Percentiles rank a stretch among this genome's conserved stretches.
Evolutionary conservation across 2,113 vertebrate genomes (phyloP).

Genomic region (Crotalus tigris): DNA sequence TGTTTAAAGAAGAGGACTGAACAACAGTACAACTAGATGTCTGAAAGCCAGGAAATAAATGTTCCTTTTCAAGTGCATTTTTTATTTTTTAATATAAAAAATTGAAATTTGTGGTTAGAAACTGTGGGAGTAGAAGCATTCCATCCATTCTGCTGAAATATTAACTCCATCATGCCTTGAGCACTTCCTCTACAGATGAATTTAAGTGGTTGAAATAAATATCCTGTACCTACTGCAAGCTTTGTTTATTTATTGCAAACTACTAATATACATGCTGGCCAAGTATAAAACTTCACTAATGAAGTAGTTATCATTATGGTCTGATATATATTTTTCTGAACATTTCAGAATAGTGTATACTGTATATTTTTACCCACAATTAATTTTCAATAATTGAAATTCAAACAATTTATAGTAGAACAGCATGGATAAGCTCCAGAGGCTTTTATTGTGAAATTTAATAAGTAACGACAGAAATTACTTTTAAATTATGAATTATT

Average conservation of each 20-base stretch:
- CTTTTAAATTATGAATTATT: neutral
- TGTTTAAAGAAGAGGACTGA: neutral
- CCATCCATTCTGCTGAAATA: neutral
- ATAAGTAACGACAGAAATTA: neutral
- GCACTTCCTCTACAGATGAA: neutral
- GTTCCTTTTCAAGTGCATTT: neutral
- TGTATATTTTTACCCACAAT: neutral
- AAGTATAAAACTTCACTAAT: neutral
- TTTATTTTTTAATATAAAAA: neutral
- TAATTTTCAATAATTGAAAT: neutral
- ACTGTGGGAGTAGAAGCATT: neutral
- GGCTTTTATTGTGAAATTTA: neutral
- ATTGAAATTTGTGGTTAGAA: neutral
- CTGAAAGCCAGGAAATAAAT: neutral
- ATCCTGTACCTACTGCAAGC: neutral
- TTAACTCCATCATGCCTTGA: neutral
- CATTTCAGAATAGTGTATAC: neutral
- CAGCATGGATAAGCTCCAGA: neutral
- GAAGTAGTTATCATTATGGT: neutral
- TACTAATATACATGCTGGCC: neutral
- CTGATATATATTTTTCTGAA: neutral
- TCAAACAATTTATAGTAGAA: neutral
- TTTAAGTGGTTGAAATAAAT: neutral
- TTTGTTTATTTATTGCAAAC: neutral
- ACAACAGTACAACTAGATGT: neutral